A percentile compares a stretch with the other conserved stretches of the same genome.
These are phyloP conservation scores for Mythimna ferrago DNA, from an alignment of 2,888 invertebrate genomes.

Conservation along the genomic window DNA sequence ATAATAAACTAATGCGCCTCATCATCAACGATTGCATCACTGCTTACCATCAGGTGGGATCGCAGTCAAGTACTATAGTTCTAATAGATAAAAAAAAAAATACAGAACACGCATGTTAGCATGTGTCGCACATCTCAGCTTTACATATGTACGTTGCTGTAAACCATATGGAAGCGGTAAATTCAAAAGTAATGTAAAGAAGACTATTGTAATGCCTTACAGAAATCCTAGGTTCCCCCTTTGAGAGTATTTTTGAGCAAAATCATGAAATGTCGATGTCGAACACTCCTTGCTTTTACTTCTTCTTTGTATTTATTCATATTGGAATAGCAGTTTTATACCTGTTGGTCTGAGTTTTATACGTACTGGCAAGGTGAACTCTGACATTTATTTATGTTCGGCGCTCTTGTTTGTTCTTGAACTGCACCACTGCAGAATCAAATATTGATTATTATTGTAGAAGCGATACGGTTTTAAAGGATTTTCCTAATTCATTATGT, in stretches of 20 bases:
- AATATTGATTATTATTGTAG: conserved; percentile 38
- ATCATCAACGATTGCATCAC: too few relatives aligned
- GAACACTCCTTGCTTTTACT: background rate
- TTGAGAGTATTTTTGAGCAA: background rate
- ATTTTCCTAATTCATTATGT: conserved; percentile 24
- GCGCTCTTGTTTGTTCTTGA: background rate
- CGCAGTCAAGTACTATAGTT: too few relatives aligned
- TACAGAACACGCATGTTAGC: too few relatives aligned
- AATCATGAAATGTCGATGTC: background rate
- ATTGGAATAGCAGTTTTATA: background rate
- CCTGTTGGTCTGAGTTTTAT: too few relatives aligned
- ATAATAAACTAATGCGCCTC: too few relatives aligned
- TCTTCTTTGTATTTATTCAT: background rate
- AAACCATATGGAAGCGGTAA: conserved; percentile 48
- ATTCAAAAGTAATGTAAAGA: conserved; percentile 22
- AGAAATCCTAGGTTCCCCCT: background rate
- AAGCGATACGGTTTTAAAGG: background rate
- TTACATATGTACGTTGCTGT: background rate
- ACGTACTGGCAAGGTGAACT: conserved; percentile 46
- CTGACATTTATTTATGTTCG: conserved; percentile 32
- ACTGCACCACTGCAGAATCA: conserved; percentile 22
- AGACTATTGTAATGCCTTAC: background rate
- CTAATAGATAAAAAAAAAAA: too few relatives aligned
- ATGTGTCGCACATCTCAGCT: background rate
- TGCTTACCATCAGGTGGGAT: too few relatives aligned